Evolutionary conservation across 2,113 vertebrate species (phyloP), one percentile per base, ranked within the genome.

Genomic region (Brachionichthys hirsutus): DNA sequence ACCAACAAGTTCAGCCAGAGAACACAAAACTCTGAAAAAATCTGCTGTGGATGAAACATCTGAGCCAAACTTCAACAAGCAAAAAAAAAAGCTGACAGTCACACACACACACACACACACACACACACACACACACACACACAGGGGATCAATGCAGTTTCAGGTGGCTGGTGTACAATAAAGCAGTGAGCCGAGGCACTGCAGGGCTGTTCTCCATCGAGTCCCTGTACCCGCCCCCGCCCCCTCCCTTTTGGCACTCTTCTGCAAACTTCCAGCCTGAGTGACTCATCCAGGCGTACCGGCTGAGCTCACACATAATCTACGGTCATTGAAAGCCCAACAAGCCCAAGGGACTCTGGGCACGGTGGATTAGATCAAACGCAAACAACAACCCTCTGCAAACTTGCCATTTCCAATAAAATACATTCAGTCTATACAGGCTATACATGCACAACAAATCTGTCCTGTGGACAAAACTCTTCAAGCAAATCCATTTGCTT

Each of bases 271-370:
- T 89, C 77, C 87, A 90, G 88, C 78, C 88, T 53, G 86, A 88
- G 90, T 92, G 91, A 92, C 87, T 92, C 91, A 92, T 92, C 82
- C 84, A 84, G 79, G 85, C 85, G 77, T 83, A 85, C 86, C 80
- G 62, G 79, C 84, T 84, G 71, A 72, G 81, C 84, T 76, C 65
- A 15, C 81, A 77, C 69, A 82, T 77, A 82, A 87, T 82, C 78
- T 82, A 70, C 61, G 54, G 74, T 72, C 79, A 68, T 34, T 68
- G 67, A 57, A 75, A 84, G 72, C 15, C 50, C 67, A 81, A 59
- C 73, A 78, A 70, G 73, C 56, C 61, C 36, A 30, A 55, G 35
- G 46, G n/a, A 54, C 55, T 78, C 40, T n/a, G 16, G 38, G 43
- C 44, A 45, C 49, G 43, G 17, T 7, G 49, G n/a, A 16, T 59